Evolutionary conservation across 2,113 vertebrate genomes (phyloP), one percentile per base, ranked within the genome.

Genomic region (Muntiacus reevesi): DNA sequence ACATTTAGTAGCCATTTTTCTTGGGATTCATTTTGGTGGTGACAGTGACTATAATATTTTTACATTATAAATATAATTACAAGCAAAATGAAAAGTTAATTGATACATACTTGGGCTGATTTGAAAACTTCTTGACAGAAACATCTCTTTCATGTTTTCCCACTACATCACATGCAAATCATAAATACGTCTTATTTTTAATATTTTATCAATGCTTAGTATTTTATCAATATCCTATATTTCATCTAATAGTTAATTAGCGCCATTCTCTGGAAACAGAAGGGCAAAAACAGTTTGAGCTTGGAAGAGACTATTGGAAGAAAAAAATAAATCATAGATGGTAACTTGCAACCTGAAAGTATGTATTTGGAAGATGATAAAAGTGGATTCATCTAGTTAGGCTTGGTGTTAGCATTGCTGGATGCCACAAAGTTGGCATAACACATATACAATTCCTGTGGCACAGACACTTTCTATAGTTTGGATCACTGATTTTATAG

Each of bases 1-100:
- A 25, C 5, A 95, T 71, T 85, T 82, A 60, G 19, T 21, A 50
- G 45, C 47, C 30, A 83, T 87, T 95, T 87, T 64, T 78, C 52
- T 78, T 95, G 30, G 59, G 21, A 9, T 10, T 89, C 6, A 9
- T 62, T 27, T 71, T 87, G 52, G 45, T 30, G 82, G 28, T 92
- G 88, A 96, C 4, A 93, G 36, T 67, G 28, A 78, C 6, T n/a
- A 82, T n/a, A 86, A 95, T 84, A 95, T 50, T 60, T 89, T 95
- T 81, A 88, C 8, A n/a, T 81, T 96, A 82, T 55, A 59, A 94
- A 59, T 57, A 55, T 17, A 89, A 86, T 96, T 87, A 87, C 4
- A 92, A 71, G 45, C 79, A 54, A 94, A 95, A 71, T 83, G 6
- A 87, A 92, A 47, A 40, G 50, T 89, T 57, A 90, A 89, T 90